Evolutionary conservation across 2,797 vertebrate genomes (phyloP).

Genomic region (Echiichthys vipera): DNA sequence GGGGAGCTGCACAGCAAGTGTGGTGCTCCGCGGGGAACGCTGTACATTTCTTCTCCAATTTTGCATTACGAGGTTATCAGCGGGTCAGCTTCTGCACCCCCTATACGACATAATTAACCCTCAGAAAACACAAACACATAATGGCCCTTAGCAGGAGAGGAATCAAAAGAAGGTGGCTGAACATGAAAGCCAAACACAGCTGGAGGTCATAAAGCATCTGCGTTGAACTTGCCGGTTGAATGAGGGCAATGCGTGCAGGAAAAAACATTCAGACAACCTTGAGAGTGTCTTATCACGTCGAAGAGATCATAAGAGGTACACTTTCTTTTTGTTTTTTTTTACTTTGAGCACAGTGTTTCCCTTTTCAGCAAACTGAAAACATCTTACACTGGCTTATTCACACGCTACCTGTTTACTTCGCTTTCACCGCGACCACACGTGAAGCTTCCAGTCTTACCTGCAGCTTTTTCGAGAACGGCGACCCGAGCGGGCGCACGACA

Average conservation of each 20-base stretch:
- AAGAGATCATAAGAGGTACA: slow-evolving; percentile 10
- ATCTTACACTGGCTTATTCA: slow-evolving; percentile 63
- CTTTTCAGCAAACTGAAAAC: slow-evolving; percentile 45
- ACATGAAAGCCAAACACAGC: slow-evolving; percentile 62
- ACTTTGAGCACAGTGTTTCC: background rate
- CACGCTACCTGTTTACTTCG: slow-evolving; percentile 48
- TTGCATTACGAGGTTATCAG: slow-evolving; percentile 37
- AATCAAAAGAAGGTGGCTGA: slow-evolving; percentile 26
- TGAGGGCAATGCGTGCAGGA: slow-evolving; percentile 26
- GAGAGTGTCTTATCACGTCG: background rate
- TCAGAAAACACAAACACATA: slow-evolving; percentile 16
- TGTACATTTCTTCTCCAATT: background rate
- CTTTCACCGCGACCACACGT: slow-evolving; percentile 46
- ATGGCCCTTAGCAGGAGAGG: slow-evolving; percentile 36
- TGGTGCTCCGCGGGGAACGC: slow-evolving; percentile 14
- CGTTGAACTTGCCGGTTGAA: slow-evolving; percentile 27
- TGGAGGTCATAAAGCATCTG: slow-evolving; percentile 53
- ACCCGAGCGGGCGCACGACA: slow-evolving; percentile 45
- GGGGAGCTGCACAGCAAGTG: slow-evolving; percentile 8
- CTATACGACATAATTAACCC: slow-evolving; percentile 45
- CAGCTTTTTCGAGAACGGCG: slow-evolving; percentile 15
- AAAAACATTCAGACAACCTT: slow-evolving; percentile 36
- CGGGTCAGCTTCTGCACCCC: slow-evolving; percentile 44
- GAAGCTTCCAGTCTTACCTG: slow-evolving; percentile 28
- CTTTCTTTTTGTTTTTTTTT: too few relatives aligned